Evolutionary conservation across 2,888 invertebrate genomes (phyloP).

Genomic region (Athetis lepigone): DNA sequence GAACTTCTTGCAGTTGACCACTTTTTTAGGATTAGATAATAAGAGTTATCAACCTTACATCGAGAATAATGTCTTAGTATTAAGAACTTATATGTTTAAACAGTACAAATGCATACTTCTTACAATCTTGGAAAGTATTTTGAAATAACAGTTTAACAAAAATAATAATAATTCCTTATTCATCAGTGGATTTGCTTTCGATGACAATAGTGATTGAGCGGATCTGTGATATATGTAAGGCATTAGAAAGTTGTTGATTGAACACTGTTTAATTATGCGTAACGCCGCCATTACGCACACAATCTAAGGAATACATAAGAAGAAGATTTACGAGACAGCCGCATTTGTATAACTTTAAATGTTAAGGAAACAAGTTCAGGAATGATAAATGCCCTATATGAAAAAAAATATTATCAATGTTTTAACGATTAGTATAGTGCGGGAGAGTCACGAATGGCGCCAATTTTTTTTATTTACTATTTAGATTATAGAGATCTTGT

Average conservation of each 20-base stretch:
- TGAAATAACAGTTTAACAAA: background rate
- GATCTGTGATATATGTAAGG: constrained; percentile 65
- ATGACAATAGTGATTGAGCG: constrained; percentile 52
- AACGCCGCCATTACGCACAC: constrained; percentile 66
- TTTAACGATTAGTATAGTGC: too few species aligned
- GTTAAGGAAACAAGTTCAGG: background rate
- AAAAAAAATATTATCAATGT: too few species aligned
- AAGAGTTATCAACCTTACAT: background rate
- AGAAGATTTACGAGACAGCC: constrained; percentile 40
- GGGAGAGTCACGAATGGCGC: too few species aligned
- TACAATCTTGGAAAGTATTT: background rate
- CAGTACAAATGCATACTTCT: background rate
- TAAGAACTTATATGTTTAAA: background rate
- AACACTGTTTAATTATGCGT: constrained; percentile 71
- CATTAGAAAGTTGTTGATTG: constrained; percentile 76
- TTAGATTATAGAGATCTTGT: too few species aligned
- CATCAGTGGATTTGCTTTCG: constrained; percentile 27
- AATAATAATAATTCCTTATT: background rate
- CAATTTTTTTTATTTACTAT: too few species aligned
- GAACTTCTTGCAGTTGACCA: constrained; percentile 14
- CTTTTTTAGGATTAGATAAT: constrained; percentile 8
- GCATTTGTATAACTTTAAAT: constrained; percentile 14
- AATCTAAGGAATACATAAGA: constrained; percentile 52
- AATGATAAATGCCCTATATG: background rate
- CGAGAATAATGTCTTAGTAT: constrained; percentile 2